phyloP scores from a whole-genome alignment of 2,797 vertebrate species.

The Notoglanidium macrostoma region DNA sequence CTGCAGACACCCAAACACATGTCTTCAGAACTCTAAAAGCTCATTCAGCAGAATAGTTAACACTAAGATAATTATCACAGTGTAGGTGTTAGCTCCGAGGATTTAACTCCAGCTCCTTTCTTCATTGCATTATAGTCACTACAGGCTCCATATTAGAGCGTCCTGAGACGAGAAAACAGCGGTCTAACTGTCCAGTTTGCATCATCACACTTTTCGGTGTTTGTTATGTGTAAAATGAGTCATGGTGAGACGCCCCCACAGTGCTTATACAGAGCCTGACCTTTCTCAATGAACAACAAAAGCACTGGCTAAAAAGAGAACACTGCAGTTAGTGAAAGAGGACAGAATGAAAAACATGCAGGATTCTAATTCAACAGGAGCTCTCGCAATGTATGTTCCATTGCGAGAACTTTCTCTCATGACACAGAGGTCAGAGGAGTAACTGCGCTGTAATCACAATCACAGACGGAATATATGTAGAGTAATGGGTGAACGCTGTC shows the following conservation, averaged over 20 bases:
- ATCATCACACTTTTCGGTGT: neutral
- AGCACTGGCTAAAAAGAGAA: neutral
- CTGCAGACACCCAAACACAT: neutral
- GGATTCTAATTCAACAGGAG: neutral
- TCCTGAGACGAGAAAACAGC: neutral
- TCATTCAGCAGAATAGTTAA: neutral
- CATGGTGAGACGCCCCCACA: conserved; percentile 5
- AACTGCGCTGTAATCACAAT: neutral
- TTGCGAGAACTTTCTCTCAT: neutral
- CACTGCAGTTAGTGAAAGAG: neutral
- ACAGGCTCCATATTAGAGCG: neutral
- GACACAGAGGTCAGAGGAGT: neutral
- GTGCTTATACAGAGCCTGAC: conserved; percentile 13
- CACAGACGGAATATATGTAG: neutral
- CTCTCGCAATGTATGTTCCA: neutral
- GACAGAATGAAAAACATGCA: neutral
- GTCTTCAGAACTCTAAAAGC: neutral
- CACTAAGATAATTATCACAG: neutral
- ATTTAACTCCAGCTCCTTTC: neutral
- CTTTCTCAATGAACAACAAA: conserved; percentile 29
- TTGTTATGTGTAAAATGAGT: conserved; percentile 30
- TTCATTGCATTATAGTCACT: neutral
- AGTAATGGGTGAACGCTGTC: neutral
- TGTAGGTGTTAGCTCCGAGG: neutral
- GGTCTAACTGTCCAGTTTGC: conserved; percentile 8